These are phyloP conservation scores for Sarcophaga bullata DNA, from an alignment of 1,140 invertebrate species.

Conservation along the genomic window DNA sequence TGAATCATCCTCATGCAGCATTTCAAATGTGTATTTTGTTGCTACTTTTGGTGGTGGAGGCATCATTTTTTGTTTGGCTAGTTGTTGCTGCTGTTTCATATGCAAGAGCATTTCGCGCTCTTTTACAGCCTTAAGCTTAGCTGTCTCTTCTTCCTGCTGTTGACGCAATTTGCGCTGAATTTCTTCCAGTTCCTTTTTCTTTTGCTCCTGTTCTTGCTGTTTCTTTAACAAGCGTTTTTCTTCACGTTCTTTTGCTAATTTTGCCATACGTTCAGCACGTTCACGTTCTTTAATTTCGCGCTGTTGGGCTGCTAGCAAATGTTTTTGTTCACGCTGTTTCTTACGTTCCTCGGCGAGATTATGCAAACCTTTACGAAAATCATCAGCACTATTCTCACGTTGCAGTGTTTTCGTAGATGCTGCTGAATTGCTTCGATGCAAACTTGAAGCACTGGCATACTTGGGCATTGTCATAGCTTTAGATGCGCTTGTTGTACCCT, in stretches of 20 bases:
- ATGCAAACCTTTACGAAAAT: constrained; percentile 61
- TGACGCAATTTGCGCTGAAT: constrained; percentile 67
- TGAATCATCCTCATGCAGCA: constrained; percentile 69
- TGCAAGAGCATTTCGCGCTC: constrained; percentile 57
- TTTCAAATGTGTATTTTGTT: constrained; percentile 64
- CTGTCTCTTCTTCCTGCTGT: constrained; percentile 63
- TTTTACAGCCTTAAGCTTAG: constrained; percentile 62
- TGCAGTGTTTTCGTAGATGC: constrained; percentile 50
- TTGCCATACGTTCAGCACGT: constrained; percentile 67
- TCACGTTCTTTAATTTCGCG: constrained; percentile 70
- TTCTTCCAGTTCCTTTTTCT: constrained; percentile 68
- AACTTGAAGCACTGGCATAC: constrained; percentile 50
- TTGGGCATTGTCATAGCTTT: constrained; percentile 52
- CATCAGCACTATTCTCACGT: constrained; percentile 59
- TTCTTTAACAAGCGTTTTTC: constrained; percentile 65
- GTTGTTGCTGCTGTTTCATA: constrained; percentile 52
- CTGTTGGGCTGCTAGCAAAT: constrained; percentile 69
- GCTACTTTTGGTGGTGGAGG: constrained; percentile 54
- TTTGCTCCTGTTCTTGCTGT: constrained; percentile 67
- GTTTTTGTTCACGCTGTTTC: constrained; percentile 71
- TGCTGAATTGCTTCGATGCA: constrained; percentile 50
- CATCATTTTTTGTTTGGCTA: constrained; percentile 55
- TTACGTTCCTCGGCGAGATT: constrained; percentile 68
- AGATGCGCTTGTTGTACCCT: constrained; percentile 55
- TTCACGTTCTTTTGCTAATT: constrained; percentile 69